phyloP scores from a whole-genome alignment of 1,140 invertebrate species.

The Neuroterus valhalla region DNA sequence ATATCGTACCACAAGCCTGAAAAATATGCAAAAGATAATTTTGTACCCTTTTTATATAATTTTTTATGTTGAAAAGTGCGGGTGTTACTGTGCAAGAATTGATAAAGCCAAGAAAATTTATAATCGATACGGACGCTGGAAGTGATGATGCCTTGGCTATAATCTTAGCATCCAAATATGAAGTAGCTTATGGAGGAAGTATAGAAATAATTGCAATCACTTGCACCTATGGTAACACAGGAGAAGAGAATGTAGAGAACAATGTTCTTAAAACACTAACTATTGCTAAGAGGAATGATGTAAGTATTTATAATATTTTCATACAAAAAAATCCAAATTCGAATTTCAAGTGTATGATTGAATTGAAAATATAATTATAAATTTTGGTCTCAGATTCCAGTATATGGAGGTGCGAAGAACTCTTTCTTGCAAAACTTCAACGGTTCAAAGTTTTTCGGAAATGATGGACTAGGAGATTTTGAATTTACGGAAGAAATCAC shows the following conservation, averaged over 20 bases:
- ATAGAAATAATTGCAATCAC: slow-evolving; percentile 77
- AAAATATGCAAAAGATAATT: too few relatives aligned
- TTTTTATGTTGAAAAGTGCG: too few relatives aligned
- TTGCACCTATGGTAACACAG: slow-evolving; percentile 79
- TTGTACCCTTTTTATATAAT: too few relatives aligned
- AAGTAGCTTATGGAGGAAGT: slow-evolving; percentile 61
- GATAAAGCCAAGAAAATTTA: slow-evolving; percentile 60
- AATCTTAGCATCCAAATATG: slow-evolving; percentile 68
- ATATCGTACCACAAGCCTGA: too few relatives aligned
- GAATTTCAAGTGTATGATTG: neutral
- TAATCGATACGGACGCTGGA: slow-evolving; percentile 78
- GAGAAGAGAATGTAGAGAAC: slow-evolving; percentile 74
- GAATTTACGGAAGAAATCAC: slow-evolving; percentile 61
- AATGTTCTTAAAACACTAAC: slow-evolving; percentile 79
- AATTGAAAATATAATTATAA: neutral
- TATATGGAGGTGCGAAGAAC: slow-evolving; percentile 69
- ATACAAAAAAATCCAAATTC: neutral
- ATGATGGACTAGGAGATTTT: slow-evolving; percentile 76
- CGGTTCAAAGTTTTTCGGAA: slow-evolving; percentile 66
- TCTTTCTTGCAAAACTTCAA: slow-evolving; percentile 65
- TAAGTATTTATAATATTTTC: slow-evolving; percentile 62
- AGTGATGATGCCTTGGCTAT: slow-evolving; percentile 77
- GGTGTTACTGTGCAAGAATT: too few relatives aligned
- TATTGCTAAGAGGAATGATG: slow-evolving; percentile 73
- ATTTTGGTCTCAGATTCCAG: slow-evolving; percentile 75